phyloP scores from a whole-genome alignment of 2,113 vertebrate species.

The Eclectus roratus region DNA sequence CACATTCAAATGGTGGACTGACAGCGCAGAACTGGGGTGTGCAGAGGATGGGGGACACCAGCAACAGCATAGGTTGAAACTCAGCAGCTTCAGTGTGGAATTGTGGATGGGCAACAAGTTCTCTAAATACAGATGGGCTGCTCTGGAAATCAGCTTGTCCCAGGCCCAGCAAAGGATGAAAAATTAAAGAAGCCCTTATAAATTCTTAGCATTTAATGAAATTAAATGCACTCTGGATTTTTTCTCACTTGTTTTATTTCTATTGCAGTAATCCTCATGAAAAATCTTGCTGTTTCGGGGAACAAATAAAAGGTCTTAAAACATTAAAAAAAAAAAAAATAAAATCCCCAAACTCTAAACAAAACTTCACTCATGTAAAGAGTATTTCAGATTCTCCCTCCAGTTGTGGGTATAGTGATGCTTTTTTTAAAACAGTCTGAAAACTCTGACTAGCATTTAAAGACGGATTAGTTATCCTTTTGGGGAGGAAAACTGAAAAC shows the following conservation, averaged over 20 bases:
- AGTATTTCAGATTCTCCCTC: neutral
- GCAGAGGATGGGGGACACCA: neutral
- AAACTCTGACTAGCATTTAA: neutral
- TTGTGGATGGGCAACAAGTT: neutral
- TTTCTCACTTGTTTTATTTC: neutral
- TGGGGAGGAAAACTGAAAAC: neutral
- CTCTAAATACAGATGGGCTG: neutral
- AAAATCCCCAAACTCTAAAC: neutral
- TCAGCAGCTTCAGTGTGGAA: neutral
- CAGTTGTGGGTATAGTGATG: neutral
- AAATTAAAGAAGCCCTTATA: neutral
- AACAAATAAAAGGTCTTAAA: neutral
- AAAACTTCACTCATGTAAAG: neutral
- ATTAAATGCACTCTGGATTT: neutral
- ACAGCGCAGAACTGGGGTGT: neutral
- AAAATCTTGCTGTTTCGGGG: neutral
- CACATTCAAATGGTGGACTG: neutral
- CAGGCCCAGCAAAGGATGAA: neutral
- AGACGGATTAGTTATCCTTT: neutral
- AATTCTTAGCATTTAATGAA: neutral
- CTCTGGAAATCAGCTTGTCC: neutral
- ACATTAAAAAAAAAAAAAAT: neutral
- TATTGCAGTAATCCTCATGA: neutral
- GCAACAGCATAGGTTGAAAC: neutral
- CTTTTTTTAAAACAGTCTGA: neutral